These are phyloP conservation scores for Muscicapa adusta DNA, from an alignment of 2,113 vertebrate genomes.

Conservation along the genomic window DNA sequence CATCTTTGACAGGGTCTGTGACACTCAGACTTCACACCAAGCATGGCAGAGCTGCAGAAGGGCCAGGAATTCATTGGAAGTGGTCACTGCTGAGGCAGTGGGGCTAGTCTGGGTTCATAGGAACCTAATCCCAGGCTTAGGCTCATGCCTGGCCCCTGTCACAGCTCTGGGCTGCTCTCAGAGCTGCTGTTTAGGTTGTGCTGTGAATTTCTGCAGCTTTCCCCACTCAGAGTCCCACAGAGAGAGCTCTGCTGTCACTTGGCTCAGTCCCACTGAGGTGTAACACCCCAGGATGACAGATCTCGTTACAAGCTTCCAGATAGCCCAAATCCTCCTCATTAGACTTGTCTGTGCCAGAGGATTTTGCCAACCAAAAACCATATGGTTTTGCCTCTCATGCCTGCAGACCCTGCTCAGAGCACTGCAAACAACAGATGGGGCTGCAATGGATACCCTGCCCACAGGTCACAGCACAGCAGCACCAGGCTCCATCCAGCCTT, in stretches of 20 bases:
- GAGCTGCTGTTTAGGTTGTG: neutral
- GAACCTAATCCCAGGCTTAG: neutral
- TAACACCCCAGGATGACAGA: neutral
- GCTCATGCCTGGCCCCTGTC: rapidly evolving
- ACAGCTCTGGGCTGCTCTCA: neutral
- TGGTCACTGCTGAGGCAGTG: neutral
- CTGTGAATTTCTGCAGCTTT: neutral
- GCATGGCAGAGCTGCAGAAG: neutral
- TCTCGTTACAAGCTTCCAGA: neutral
- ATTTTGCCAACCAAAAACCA: neutral
- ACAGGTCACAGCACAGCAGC: neutral
- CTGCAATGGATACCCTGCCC: neutral
- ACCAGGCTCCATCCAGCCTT: neutral
- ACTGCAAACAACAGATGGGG: neutral
- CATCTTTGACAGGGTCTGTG: neutral
- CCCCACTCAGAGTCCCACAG: neutral
- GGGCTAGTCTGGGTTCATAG: neutral
- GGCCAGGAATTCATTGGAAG: neutral
- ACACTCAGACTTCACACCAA: neutral
- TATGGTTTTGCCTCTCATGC: neutral
- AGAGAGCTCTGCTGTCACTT: neutral
- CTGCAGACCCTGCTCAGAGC: neutral
- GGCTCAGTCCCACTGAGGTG: neutral
- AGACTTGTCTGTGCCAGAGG: neutral
- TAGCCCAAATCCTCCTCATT: neutral